A percentile compares a stretch with the other conserved stretches of the same genome.
Conservation (phyloP, 2,888 invertebrate species). For the Eristalis arbustorum region DNA sequence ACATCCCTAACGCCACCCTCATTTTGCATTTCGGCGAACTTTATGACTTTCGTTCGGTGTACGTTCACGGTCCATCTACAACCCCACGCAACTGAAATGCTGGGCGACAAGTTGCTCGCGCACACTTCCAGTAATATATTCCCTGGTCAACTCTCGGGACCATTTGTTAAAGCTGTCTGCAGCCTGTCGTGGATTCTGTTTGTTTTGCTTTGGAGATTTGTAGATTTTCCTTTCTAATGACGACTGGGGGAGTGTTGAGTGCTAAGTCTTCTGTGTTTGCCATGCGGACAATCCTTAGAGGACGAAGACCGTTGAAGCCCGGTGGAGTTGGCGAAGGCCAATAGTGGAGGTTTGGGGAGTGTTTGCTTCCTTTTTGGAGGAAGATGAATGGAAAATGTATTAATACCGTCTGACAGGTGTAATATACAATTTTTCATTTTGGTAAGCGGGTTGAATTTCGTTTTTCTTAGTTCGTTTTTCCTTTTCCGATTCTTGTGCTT, state of each 20-base stretch:
- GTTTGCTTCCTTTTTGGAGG: conserved; percentile 14
- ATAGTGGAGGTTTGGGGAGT: background rate
- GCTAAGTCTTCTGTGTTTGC: conserved; percentile 32
- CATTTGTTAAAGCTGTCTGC: conserved; percentile 63
- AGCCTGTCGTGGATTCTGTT: conserved; percentile 48
- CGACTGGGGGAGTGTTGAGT: background rate
- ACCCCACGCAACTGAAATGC: background rate
- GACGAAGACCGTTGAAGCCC: background rate
- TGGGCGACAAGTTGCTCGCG: conserved; percentile 2
- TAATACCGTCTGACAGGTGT: conserved; percentile 71
- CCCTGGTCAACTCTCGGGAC: conserved; percentile 55
- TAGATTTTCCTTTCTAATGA: conserved; percentile 49
- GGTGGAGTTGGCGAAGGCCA: background rate
- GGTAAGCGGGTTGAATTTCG: conserved; percentile 38
- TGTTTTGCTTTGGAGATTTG: conserved; percentile 61
- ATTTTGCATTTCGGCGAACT: conserved; percentile 20
- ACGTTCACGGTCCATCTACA: background rate
- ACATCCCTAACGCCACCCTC: background rate
- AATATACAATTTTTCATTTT: conserved; percentile 68
- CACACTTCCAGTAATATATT: conserved; percentile 35
- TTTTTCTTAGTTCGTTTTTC: conserved; percentile 5
- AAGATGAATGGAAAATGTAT: conserved; percentile 70
- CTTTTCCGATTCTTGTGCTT: conserved; percentile 16
- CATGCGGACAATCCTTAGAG: background rate
- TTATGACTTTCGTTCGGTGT: conserved; percentile 28